Base-by-base conservation (phyloP, 53 echinoderm and acorn worm species). In the Temnopleurus reevesii region DNA sequence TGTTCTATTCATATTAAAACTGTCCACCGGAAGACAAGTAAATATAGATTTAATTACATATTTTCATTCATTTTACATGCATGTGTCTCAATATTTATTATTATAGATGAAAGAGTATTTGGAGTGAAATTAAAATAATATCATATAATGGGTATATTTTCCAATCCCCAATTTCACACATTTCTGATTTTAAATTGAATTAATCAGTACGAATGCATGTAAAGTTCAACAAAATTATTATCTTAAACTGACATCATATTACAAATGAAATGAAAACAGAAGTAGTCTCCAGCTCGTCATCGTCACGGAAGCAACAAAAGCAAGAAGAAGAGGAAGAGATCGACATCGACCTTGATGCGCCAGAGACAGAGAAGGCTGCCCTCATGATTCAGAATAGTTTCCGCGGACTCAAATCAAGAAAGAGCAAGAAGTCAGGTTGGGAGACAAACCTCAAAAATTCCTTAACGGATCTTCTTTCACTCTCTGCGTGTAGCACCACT, bases 321-420 rank as follows among this genome's bases (percentile, higher is more conserved):
- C 38, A 41, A 29, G 88, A 87, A 51, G 90, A 58, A 12, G 84
- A 76, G 18, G 93, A 84, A 43, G 91, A 89, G 81, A 55, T 93
- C 36, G 95, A 93, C 79, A 95, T 95, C 58, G 95, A 95, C 87
- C 93, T 95, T 2, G 93, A 89, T 9, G 92, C 90, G 51, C 91
- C 92, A 0, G 93, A 93, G 56, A 91, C 91, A 0, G 91, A 65
- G 76, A 91, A 91, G 44, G 95, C 95, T 18, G 95, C 95, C 86
- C 90, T 92, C 81, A 90, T 89, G 79, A 95, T 95, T 80, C 91
- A 92, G 56, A 86, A 86, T 7, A 64, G 92, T 44, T 92, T 95
- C 85, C 86, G 79, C 51, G 92, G 95, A 28, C 83, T 95, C 65
- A 76, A 91, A 86, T 63, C 91, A 7, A 47, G 76, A 8, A 90